Base-by-base conservation (phyloP, 2,113 vertebrate species). In the Xiphorhynchus elegans region DNA sequence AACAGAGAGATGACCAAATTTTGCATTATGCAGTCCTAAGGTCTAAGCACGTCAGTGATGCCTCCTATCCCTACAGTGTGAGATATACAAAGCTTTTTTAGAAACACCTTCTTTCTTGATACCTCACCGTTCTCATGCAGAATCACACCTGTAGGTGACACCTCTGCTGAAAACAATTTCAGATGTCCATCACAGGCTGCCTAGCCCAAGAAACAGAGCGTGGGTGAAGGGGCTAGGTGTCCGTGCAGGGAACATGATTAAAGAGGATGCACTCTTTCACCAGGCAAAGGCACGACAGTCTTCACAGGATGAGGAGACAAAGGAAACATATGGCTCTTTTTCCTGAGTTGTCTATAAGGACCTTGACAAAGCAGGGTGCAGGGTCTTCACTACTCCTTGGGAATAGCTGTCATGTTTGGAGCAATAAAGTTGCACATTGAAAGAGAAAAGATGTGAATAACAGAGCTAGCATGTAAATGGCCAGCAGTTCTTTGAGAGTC, bases 301-400 rank as follows among this genome's bases (percentile, higher is more conserved):
- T 81, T 74, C 11, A 46, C 46, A 31, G 37, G 23, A 37, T 13
- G 13, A 7, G 7, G 25, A 70, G 11, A 6, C 24, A 68, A 58
- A 55, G 18, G 15, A 82, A 90, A 79, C 7, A 20, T 7, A 10
- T 3, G 17, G 11, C 17, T 62, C 6, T 75, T 80, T 79, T 29
- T 37, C 12, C 40, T 83, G n/a, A 53, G 59, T 6, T 25, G 3
- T 25, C 23, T 20, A 1, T 26, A 16, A 0, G 0, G 10, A 63
- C 13, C 44, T 68, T 56, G 25, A 56, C 15, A 73, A 83, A 80
- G 7, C 20, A 29, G 7, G 31, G 7, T 29, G 15, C 12, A 44
- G 28, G 10, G 5, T 80, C 19, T 70, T 67, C 17, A 15, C 52
- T 31, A 7, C 14, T 80, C 35, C 39, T 16, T 21, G 17, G 31